These are phyloP conservation scores for Pseudococcus longispinus DNA, from an alignment of 2,888 invertebrate genomes.

Conservation along the genomic window DNA sequence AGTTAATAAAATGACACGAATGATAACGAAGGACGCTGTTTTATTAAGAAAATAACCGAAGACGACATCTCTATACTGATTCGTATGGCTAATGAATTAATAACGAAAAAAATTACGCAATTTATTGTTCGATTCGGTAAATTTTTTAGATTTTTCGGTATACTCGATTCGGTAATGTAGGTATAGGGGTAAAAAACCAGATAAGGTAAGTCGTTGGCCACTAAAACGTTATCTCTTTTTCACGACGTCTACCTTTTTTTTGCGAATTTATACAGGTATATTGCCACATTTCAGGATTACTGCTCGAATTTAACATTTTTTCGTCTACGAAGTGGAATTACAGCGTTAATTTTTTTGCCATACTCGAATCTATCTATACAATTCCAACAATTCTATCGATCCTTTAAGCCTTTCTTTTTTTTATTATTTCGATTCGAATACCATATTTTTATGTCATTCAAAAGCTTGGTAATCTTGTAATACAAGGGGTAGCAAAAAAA, in stretches of 20 bases:
- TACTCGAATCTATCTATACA: background rate
- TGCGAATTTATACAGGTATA: background rate
- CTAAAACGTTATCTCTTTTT: background rate
- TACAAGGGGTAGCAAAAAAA: background rate
- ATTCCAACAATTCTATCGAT: background rate
- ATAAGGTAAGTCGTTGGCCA: background rate
- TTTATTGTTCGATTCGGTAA: constrained; percentile 1
- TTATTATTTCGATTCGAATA: background rate
- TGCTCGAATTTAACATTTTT: background rate
- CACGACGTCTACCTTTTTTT: background rate
- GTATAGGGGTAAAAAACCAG: background rate
- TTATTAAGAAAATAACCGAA: constrained; percentile 16
- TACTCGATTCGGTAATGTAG: background rate
- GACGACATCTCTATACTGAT: background rate
- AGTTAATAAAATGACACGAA: constrained; percentile 45
- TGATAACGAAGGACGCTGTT: constrained; percentile 39
- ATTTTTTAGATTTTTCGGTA: background rate
- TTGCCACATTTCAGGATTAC: background rate
- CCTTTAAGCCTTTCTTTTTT: background rate
- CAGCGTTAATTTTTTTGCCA: background rate
- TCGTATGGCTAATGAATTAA: background rate
- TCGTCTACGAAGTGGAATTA: background rate
- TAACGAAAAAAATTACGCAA: constrained; percentile 27
- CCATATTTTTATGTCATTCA: background rate
- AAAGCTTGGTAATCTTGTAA: background rate